A percentile compares a stretch with the other conserved stretches of the same genome.
These are phyloP conservation scores for Phyllostomus hastatus DNA, from an alignment of 2,113 vertebrate genomes.

Conservation along the genomic window DNA sequence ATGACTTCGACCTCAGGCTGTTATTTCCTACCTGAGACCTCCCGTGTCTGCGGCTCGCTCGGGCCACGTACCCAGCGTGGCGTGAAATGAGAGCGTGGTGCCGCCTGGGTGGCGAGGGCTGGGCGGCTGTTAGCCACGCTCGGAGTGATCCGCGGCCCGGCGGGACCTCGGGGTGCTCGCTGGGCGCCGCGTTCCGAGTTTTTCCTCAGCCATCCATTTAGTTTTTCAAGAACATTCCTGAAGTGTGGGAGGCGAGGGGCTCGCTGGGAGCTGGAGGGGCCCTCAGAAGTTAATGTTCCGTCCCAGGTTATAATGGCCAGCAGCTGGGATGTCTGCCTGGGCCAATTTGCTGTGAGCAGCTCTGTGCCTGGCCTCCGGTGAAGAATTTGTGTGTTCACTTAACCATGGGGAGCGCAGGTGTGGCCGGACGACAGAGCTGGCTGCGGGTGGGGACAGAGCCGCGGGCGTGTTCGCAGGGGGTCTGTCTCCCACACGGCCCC, in stretches of 20 bases:
- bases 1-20: not conserved
- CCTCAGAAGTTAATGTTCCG: conserved; percentile 69
- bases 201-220: conserved; percentile 46
- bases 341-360: conserved; percentile 42
- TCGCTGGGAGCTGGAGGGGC: conserved; percentile 29
- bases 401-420: not conserved
- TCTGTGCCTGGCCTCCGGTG: conserved; percentile 46
- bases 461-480: accelerated
- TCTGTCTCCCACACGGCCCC: not conserved
- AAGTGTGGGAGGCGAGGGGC: not conserved
- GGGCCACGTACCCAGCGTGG: not conserved
- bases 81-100: accelerated
- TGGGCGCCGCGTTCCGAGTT: not conserved
- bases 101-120: accelerated
- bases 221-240: conserved; percentile 39
- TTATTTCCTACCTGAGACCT: not conserved
- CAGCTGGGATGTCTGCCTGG: conserved; percentile 57
- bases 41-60: not conserved
- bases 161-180: not conserved
- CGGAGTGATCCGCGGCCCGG: accelerated
- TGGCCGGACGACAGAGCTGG: not conserved
- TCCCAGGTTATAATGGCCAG: conserved; percentile 48
- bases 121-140: accelerated
- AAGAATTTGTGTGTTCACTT: conserved; percentile 20
- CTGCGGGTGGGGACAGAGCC: not conserved